Base-by-base conservation (phyloP, 2,888 invertebrate genomes). In the Ophion ventricosus region DNA sequence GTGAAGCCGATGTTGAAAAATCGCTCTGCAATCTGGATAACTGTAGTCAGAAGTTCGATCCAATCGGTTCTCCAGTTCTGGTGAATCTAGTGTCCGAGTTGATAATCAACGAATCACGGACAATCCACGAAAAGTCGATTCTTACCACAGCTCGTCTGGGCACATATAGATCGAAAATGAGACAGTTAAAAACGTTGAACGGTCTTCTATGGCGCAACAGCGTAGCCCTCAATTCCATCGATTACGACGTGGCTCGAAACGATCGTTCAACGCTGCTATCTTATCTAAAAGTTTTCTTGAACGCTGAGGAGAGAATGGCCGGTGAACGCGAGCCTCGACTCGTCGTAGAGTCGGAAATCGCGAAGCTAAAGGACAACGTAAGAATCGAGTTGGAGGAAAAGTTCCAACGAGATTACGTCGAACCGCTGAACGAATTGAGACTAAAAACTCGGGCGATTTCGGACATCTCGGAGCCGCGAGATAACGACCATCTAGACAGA, bases 201-300 rank as follows among this genome's bases (percentile, higher is more conserved):
- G 94, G 94, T 84, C 92, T 95, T 14, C 87, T 96, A 7, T 96
- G 96, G 96, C 95, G 94, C 80, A 96, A 96, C 90, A 94, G 95
- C 69, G 94, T 94, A 0, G 94, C 94, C 0, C 88, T 96, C 29
- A 94, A 95, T 67, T 92, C 94, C 0, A 88, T 92, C 5, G 92
- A 94, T 54, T 93, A 93, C 5, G 91, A 94, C 83, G 94, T 94
- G 89, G 84, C 82, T 64, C 80, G 59, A 4, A 92, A 90, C 56
- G 92, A 93, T 86, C 73, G 87, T 8, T 23, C 80, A 66, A 89
- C 88, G 10, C 75, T 92, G 49, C 86, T 84, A 49, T 87, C 78
- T 70, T 86, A 89, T 23, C 40, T 88, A 0, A 72, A 84, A 5
- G 66, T 86, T 1, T 93, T 92, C 26, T 66, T 89, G 0, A 75